Evolutionary conservation across 2,888 invertebrate genomes (phyloP).

Genomic region (Blastobasis adustella): DNA sequence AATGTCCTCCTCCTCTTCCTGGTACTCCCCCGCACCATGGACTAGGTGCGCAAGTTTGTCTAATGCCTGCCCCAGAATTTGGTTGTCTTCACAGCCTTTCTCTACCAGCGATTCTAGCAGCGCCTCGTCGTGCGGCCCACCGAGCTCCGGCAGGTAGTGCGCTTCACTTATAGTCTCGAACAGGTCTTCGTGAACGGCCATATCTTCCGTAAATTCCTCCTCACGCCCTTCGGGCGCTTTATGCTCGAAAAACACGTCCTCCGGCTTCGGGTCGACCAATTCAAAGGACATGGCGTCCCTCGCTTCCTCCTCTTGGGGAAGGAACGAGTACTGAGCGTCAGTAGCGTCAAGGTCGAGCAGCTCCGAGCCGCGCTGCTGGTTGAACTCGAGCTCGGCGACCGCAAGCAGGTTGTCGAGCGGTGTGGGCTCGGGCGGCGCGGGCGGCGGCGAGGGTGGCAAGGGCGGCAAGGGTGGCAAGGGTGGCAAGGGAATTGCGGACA

Average conservation of each 20-base stretch:
- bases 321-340: constrained; percentile 39
- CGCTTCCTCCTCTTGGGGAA: constrained; percentile 45
- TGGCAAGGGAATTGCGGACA: constrained; percentile 52
- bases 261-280: constrained; percentile 46
- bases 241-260: constrained; percentile 50
- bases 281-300: constrained; percentile 61
- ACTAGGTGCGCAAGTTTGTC: constrained; percentile 61
- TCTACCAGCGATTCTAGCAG: constrained; percentile 76
- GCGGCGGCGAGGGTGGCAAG: constrained; percentile 17
- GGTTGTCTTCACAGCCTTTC: constrained; percentile 77
- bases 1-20: constrained; percentile 64
- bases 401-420: constrained; percentile 78
- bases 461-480: constrained; percentile 30
- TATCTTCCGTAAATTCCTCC: constrained; percentile 46
- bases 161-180: constrained; percentile 68
- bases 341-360: constrained; percentile 41
- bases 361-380: constrained; percentile 68
- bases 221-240: constrained; percentile 28
- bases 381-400: constrained; percentile 78
- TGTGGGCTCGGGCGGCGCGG: constrained; percentile 52
- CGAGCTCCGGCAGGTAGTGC: constrained; percentile 61
- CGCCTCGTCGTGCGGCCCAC: constrained; percentile 67
- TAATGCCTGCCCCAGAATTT: constrained; percentile 60
- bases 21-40: constrained; percentile 56
- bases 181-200: constrained; percentile 58